Conservation (phyloP, 2,113 vertebrate genomes). For the Cercocebus atys region DNA sequence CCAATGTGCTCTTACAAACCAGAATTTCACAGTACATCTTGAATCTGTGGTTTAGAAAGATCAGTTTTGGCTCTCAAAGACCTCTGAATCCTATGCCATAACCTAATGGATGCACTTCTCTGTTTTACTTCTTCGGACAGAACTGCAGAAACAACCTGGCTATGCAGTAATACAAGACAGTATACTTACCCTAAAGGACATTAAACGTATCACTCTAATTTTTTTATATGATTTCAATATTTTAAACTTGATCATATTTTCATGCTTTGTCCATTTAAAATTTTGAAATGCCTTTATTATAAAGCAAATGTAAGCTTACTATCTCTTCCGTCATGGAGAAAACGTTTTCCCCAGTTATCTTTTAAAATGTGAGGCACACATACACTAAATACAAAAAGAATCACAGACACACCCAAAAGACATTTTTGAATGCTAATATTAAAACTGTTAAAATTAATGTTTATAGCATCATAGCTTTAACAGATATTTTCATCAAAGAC, state of each 20-base stretch:
- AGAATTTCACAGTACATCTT: slow-evolving; percentile 86
- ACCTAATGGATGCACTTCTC: slow-evolving; percentile 36
- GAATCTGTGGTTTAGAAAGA: slow-evolving; percentile 83
- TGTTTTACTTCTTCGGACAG: slow-evolving; percentile 38
- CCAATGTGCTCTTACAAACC: slow-evolving; percentile 87
- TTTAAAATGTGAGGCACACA: neutral
- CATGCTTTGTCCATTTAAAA: neutral
- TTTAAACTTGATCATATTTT: slow-evolving; percentile 25
- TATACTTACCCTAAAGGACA: slow-evolving; percentile 57
- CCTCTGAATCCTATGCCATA: slow-evolving; percentile 65
- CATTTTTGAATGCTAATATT: neutral
- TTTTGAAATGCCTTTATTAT: neutral
- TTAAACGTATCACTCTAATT: slow-evolving; percentile 59
- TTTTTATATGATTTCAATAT: slow-evolving; percentile 45
- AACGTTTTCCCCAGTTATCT: neutral
- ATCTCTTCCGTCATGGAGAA: slow-evolving; percentile 17
- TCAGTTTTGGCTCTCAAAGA: slow-evolving; percentile 77
- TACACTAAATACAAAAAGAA: neutral
- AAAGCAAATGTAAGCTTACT: slow-evolving; percentile 16
- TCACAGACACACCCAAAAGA: neutral
- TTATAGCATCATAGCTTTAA: slow-evolving; percentile 64
- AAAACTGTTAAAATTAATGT: slow-evolving; percentile 57
- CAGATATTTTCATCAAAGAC: slow-evolving; percentile 68
- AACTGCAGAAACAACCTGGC: slow-evolving; percentile 74
- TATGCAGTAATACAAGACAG: slow-evolving; percentile 47